Evolutionary conservation across 2,888 invertebrate species (phyloP).

Genomic region (Chaitophorus viminalis): DNA sequence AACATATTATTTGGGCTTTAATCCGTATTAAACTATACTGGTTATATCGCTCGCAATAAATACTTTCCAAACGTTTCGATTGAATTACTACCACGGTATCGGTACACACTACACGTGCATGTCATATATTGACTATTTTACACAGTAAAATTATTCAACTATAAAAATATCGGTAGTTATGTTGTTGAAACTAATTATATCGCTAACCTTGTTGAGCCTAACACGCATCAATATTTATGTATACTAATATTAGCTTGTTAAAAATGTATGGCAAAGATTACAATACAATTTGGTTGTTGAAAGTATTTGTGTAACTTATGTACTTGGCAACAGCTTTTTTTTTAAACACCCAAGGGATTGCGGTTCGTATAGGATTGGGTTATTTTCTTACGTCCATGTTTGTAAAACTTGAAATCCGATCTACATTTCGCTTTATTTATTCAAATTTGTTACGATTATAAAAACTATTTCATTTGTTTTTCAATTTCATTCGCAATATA

Average conservation of each 20-base stretch:
- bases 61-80: too few species aligned
- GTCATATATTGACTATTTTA: too few species aligned
- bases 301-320: constrained; percentile 30
- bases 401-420: constrained; percentile 52
- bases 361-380: neutral
- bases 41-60: too few species aligned
- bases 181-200: too few species aligned
- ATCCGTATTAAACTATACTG: too few species aligned
- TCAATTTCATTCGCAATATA: constrained; percentile 41
- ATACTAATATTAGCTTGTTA: constrained; percentile 20
- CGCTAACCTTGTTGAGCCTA: neutral
- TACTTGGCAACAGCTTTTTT: constrained; percentile 41
- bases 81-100: too few species aligned
- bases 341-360: constrained; percentile 41
- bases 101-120: too few species aligned
- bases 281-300: neutral
- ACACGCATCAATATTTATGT: constrained; percentile 9
- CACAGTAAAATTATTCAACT: too few species aligned
- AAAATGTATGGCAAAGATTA: constrained; percentile 16
- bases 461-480: constrained; percentile 57
- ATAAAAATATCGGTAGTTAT: too few species aligned
- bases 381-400: constrained; percentile 38
- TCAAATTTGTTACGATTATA: constrained; percentile 54
- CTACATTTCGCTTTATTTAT: constrained; percentile 46
- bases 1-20: too few species aligned